phyloP scores from a whole-genome alignment of 2,888 invertebrate species.

The Drosophila gaucha region DNA sequence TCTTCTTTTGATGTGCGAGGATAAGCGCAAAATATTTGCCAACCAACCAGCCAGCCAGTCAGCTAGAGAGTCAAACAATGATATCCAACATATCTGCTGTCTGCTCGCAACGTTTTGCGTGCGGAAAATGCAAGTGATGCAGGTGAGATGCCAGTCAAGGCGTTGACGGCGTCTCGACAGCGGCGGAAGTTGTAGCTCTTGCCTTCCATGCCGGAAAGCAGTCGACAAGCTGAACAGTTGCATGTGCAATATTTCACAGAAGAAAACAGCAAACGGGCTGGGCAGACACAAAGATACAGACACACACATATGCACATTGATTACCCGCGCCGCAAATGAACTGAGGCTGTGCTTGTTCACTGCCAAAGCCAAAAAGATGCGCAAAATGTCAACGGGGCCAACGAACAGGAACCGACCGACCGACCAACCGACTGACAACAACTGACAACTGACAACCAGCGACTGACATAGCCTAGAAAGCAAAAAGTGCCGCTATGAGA shows the following conservation, averaged over 20 bases:
- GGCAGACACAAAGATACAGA: constrained; percentile 19
- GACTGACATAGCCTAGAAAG: constrained; percentile 59
- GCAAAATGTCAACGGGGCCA: constrained; percentile 69
- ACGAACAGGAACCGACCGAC: constrained; percentile 28
- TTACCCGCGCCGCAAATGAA: constrained; percentile 41
- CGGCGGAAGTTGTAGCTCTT: constrained; percentile 72
- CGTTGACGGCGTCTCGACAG: constrained; percentile 47
- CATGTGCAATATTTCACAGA: constrained; percentile 63
- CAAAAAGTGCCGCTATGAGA: constrained; percentile 70
- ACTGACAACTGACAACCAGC: constrained; percentile 29
- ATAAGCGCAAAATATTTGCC: constrained; percentile 77
- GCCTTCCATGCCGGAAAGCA: constrained; percentile 63
- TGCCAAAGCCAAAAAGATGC: constrained; percentile 56
- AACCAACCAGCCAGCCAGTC: constrained; percentile 48
- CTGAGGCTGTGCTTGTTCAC: constrained; percentile 15
- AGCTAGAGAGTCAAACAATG: constrained; percentile 61
- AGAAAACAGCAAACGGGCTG: constrained; percentile 42
- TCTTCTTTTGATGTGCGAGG: constrained; percentile 57
- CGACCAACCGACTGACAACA: constrained; percentile 31
- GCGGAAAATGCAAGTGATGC: constrained; percentile 77
- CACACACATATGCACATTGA: constrained; percentile 48
- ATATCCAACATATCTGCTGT: constrained; percentile 55
- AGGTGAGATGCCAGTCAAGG: constrained; percentile 36
- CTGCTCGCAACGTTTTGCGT: constrained; percentile 20
- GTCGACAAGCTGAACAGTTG: constrained; percentile 65